phyloP scores from a whole-genome alignment of 2,113 vertebrate species.

The Pantherophis guttatus region DNA sequence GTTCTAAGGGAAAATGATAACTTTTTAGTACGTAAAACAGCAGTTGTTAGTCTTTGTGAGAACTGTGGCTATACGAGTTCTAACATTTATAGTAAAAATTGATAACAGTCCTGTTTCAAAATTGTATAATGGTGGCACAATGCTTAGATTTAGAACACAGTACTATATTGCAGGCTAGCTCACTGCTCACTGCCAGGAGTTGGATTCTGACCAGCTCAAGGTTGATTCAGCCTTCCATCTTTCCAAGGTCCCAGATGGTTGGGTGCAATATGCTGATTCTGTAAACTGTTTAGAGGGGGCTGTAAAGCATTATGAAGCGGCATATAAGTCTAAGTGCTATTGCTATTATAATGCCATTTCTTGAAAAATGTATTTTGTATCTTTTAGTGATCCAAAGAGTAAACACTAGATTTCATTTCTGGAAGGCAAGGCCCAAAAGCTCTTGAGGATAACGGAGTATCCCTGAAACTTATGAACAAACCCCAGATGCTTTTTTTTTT shows the following conservation, averaged over 20 bases:
- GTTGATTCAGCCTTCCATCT: neutral
- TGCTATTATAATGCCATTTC: neutral
- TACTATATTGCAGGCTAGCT: neutral
- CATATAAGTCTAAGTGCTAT: too few species aligned
- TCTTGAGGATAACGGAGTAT: neutral
- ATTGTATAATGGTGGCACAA: neutral
- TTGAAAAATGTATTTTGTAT: neutral
- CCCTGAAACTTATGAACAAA: neutral
- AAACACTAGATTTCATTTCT: neutral
- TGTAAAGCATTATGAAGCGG: too few species aligned
- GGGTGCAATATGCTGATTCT: too few species aligned
- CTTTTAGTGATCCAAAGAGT: too few species aligned
- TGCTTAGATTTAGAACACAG: neutral
- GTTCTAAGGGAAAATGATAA: neutral
- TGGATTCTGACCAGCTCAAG: neutral
- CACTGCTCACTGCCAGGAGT: neutral
- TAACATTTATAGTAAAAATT: neutral
- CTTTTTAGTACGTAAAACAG: neutral
- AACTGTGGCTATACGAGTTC: neutral
- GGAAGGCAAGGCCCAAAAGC: neutral
- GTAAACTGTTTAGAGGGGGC: too few species aligned
- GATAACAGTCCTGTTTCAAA: neutral
- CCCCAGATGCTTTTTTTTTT: neutral
- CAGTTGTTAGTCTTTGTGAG: neutral
- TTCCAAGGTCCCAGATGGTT: neutral